These are phyloP conservation scores for Actinia tenebrosa DNA, from an alignment of 64 coral and sea anemone species.

Conservation along the genomic window DNA sequence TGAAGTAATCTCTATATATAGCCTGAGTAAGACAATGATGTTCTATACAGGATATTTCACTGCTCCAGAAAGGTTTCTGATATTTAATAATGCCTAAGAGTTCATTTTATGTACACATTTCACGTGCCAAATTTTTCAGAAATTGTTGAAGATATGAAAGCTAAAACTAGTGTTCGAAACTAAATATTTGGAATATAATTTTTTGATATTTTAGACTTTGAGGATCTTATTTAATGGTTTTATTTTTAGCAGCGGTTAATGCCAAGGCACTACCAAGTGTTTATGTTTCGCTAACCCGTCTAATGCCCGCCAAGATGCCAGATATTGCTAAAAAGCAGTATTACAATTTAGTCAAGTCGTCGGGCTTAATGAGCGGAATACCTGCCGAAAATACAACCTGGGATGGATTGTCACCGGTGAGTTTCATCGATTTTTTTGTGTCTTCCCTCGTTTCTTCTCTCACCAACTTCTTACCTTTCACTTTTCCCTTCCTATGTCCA, in stretches of 20 bases:
- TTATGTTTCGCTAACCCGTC: neutral
- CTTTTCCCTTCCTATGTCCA: no score
- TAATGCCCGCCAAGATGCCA: neutral
- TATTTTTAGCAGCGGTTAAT: neutral
- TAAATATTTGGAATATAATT: no score
- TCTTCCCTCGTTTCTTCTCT: no score
- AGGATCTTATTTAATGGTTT: neutral
- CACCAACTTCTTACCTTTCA: no score
- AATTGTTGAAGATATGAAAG: no score
- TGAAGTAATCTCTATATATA: no score
- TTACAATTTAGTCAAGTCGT: neutral
- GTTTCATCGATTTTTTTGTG: neutral
- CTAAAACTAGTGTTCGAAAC: neutral
- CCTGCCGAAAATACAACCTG: neutral
- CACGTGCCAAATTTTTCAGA: no score
- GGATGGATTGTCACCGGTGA: neutral
- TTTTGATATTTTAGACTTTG: neutral
- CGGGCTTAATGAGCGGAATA: neutral
- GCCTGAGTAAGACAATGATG: no score
- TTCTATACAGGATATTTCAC: no score
- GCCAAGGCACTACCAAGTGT: neutral
- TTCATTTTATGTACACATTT: no score
- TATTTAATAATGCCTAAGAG: no score
- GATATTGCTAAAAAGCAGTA: neutral
- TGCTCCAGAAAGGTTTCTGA: no score